Base-by-base conservation (phyloP, 2,888 invertebrate genomes). In the Acrobasis consociella region DNA sequence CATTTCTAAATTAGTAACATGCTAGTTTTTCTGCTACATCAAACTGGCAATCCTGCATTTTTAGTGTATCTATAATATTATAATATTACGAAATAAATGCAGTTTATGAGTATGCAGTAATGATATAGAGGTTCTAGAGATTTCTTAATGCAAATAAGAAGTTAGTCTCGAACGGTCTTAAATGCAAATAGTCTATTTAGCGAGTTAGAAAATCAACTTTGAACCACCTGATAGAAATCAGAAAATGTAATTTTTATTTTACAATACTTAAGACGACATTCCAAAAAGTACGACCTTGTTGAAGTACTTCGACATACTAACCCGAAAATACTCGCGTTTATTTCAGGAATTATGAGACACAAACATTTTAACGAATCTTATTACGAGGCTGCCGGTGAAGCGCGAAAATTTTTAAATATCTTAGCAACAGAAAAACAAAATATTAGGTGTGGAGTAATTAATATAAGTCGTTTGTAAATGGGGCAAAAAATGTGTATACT, bases 261-360 rank as follows among this genome's bases (percentile, higher is more conserved):
- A 46, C 50, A 42, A 60, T 60, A 51, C 3, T 9, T 15, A 60
- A 8, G 16, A 49, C 49, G 37, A 38, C 50, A 60, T 61, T 46
- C 10, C 16, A 64, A 62, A 63, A 59, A 62, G 49, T 64, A 59
- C 67, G 77, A 31, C 13, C 13, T 71, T 82, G 83, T 83, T 82
- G 79, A 63, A 65, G 59, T 70, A 69, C 70, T 67, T 77, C 72
- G 79, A 78, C 81, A 83, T 78, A 80, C 75, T 80, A 73, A 77
- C 78, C 77, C 75, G 59, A 68, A 77, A 77, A 73, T 71, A 68
- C 70, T 73, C 67, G 62, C 64, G 72, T 67, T 72, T 77, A 77
- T 78, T 81, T 78, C 67, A 56, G 69, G 70, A 51, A 42, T 62
- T 49, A 53, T 60, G 64, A 58, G 58, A 69, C 67, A 64, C 31